Percentiles rank a stretch among this genome's conserved stretches.
phyloP scores from a whole-genome alignment of 2,797 vertebrate genomes.

The Myotis planiceps region DNA sequence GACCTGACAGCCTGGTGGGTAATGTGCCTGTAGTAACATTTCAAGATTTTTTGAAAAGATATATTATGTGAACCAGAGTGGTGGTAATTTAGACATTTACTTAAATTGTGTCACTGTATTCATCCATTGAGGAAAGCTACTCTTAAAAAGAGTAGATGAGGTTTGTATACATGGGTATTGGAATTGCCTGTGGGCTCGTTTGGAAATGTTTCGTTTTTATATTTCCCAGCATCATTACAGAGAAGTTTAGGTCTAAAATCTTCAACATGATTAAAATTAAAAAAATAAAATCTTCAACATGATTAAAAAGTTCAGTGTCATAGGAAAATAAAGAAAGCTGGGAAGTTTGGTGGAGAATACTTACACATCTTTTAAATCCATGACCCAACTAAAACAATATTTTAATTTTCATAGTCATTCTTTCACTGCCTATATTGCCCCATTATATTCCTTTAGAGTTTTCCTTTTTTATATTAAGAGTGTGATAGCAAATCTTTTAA shows the following conservation, averaged over 20 bases:
- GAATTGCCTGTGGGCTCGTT: not conserved
- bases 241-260: not conserved
- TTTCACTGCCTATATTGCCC: not conserved
- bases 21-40: not conserved
- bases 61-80: not conserved
- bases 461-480: not conserved
- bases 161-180: not conserved
- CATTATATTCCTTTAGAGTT: not conserved
- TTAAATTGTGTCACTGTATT: not conserved
- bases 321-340: not conserved
- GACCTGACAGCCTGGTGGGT: not conserved
- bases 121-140: not conserved
- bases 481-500: not conserved
- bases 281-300: not conserved
- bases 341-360: not conserved
- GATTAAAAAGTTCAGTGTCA: not conserved
- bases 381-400: not conserved
- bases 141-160: not conserved
- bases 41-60: not conserved
- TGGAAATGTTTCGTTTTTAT: not conserved
- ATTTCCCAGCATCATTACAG: not conserved
- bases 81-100: not conserved
- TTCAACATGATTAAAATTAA: not conserved
- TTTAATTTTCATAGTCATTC: not conserved
- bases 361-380: slow-evolving; percentile 1